Conservation (phyloP, 2,888 invertebrate species). For the Hydrotaea diabolus region DNA sequence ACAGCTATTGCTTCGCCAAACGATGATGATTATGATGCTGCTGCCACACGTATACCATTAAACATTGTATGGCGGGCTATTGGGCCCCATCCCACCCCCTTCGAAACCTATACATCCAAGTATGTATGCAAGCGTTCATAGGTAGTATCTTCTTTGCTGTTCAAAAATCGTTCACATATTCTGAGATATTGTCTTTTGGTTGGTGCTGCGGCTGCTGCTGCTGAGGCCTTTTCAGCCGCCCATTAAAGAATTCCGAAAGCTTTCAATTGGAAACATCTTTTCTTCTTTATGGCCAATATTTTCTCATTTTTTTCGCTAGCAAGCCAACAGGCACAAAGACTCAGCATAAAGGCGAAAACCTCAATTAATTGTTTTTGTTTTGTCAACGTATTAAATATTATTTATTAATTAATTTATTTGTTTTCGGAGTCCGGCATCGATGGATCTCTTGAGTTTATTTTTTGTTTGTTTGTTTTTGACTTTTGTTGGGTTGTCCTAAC, state of each 20-base stretch:
- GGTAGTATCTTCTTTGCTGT: conserved; percentile 31
- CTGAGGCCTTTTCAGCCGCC: neutral
- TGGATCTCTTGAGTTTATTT: conserved; percentile 47
- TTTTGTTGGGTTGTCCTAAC: no score
- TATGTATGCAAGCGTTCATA: conserved; percentile 27
- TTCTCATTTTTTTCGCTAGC: conserved; percentile 7
- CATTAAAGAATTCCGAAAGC: conserved; percentile 39
- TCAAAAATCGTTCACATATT: neutral
- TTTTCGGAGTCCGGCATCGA: conserved; percentile 23
- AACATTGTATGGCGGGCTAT: neutral
- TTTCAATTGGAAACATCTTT: conserved; percentile 59
- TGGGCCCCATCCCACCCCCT: no score
- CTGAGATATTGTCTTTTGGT: conserved; percentile 5
- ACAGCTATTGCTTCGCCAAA: neutral
- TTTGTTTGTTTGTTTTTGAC: no score
- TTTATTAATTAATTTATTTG: conserved; percentile 13
- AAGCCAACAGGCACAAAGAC: conserved; percentile 19
- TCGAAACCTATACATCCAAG: conserved; percentile 33
- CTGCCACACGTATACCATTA: conserved; percentile 6
- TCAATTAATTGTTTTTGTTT: conserved; percentile 13
- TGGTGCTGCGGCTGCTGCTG: no score
- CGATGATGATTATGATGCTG: neutral
- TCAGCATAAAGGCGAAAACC: conserved; percentile 31
- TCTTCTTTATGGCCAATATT: conserved; percentile 28
- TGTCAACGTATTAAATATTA: neutral